Percentiles rank a stretch among this genome's conserved stretches.
These are phyloP conservation scores for Cynoglossus semilaevis DNA, from an alignment of 2,113 vertebrate genomes.

Conservation along the genomic window DNA sequence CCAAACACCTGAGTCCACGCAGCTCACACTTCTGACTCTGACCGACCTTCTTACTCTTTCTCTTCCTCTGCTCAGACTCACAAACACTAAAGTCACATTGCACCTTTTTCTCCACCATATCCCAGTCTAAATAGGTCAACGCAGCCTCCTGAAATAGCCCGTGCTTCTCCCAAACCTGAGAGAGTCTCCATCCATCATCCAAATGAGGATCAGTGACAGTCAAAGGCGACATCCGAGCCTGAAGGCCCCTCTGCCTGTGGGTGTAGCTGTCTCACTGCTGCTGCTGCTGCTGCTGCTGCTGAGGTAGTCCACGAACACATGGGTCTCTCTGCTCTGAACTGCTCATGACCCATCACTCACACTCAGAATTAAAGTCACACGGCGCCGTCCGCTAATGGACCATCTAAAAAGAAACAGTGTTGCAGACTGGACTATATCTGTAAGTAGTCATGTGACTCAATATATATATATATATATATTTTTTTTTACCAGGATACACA, in stretches of 20 bases:
- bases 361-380: slow-evolving; percentile 37
- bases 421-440: too few species aligned
- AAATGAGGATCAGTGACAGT: slow-evolving; percentile 4
- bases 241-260: not conserved
- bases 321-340: slow-evolving; percentile 40
- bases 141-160: slow-evolving; percentile 26
- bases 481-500: too few species aligned
- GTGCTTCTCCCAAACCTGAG: not conserved
- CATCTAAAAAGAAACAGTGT: too few species aligned
- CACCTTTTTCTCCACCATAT: slow-evolving; percentile 14
- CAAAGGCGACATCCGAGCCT: slow-evolving; percentile 5
- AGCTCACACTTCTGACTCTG: too few species aligned
- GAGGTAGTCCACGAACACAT: not conserved
- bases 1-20: too few species aligned
- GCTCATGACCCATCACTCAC: slow-evolving; percentile 30
- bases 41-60: too few species aligned
- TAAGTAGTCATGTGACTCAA: too few species aligned
- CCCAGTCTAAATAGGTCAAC: slow-evolving; percentile 24
- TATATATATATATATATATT: too few species aligned
- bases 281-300: not conserved
- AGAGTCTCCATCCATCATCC: slow-evolving; percentile 14
- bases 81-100: too few species aligned
- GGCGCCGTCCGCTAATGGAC: slow-evolving; percentile 29
- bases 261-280: not conserved
- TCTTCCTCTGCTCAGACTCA: too few species aligned